Percentiles rank a stretch among this genome's conserved stretches.
phyloP scores from a whole-genome alignment of 2,888 invertebrate species.

The Emesis furor region DNA sequence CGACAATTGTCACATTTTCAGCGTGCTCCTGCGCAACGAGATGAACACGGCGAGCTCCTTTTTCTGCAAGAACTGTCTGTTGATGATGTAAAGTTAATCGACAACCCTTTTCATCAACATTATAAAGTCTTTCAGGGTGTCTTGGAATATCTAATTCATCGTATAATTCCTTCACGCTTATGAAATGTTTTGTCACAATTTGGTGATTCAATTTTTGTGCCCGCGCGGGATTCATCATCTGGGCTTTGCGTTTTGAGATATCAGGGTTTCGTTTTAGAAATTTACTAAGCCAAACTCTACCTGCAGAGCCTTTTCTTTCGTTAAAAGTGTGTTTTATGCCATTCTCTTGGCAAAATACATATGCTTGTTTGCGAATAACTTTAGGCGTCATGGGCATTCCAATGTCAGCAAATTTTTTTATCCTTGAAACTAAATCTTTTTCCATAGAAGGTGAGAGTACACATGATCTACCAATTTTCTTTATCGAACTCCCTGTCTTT shows the following conservation, averaged over 20 bases:
- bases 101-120: constrained; percentile 21
- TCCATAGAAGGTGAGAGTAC: no score
- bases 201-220: constrained; percentile 65
- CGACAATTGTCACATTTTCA: constrained; percentile 53
- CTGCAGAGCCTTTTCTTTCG: constrained; percentile 32
- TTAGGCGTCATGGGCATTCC: no score
- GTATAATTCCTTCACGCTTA: no score
- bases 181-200: no score
- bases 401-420: background rate
- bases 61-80: constrained; percentile 29
- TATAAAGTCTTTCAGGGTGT: constrained; percentile 18
- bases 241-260: constrained; percentile 64
- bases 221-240: constrained; percentile 69
- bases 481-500: no score
- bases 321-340: constrained; percentile 34
- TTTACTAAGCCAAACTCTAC: constrained; percentile 56
- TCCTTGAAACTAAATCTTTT: background rate
- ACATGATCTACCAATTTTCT: no score
- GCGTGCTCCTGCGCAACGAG: background rate
- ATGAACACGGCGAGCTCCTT: background rate
- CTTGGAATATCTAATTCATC: constrained; percentile 44
- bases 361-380: no score
- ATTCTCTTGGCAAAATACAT: no score
- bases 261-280: constrained; percentile 58
- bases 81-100: constrained; percentile 18